phyloP scores from a whole-genome alignment of 2,888 invertebrate species.

The Enoplolaimus lenunculus region DNA sequence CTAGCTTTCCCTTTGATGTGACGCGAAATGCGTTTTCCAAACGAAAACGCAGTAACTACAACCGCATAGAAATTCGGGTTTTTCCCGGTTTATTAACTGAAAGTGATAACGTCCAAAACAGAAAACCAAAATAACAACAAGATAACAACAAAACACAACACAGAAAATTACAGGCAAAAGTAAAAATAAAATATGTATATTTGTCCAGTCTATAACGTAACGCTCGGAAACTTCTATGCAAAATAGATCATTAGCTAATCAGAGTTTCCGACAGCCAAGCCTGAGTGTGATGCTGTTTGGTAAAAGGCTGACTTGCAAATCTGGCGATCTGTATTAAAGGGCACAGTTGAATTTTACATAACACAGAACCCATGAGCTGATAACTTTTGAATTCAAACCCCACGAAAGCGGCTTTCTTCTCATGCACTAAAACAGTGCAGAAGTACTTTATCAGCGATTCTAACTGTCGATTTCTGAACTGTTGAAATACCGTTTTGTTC shows the following conservation, averaged over 20 bases:
- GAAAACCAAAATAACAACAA: background rate
- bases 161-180: background rate
- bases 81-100: background rate
- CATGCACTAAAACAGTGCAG: too few relatives aligned
- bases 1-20: background rate
- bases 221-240: background rate
- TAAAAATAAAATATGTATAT: background rate
- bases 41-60: background rate
- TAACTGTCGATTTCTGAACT: too few relatives aligned
- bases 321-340: too few relatives aligned
- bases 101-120: background rate
- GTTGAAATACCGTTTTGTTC: too few relatives aligned
- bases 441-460: too few relatives aligned
- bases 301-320: too few relatives aligned
- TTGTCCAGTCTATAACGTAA: background rate
- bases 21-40: background rate
- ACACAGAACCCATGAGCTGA: too few relatives aligned
- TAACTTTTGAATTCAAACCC: too few relatives aligned
- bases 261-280: constrained; percentile 1
- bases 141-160: background rate
- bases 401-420: too few relatives aligned
- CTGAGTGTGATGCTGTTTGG: too few relatives aligned
- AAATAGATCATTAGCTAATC: background rate
- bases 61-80: background rate
- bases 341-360: too few relatives aligned